Conservation (phyloP, 2,797 vertebrate species). For the Enteromius viviparus region DNA sequence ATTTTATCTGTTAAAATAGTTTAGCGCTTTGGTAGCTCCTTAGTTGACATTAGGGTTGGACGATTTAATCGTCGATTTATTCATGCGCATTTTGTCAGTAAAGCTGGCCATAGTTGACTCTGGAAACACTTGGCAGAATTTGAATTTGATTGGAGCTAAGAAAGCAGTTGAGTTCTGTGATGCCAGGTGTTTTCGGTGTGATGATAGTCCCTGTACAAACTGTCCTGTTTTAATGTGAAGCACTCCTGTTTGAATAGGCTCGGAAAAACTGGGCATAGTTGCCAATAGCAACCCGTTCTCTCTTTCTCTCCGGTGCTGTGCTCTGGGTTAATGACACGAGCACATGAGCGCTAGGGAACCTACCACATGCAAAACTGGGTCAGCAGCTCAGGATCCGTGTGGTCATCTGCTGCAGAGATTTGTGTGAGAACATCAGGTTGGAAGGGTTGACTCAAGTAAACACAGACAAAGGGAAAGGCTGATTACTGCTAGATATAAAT, state of each 20-base stretch:
- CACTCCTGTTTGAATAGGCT: conserved; percentile 50
- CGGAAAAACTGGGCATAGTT: conserved; percentile 44
- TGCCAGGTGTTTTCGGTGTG: conserved; percentile 4
- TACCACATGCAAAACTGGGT: conserved; percentile 47
- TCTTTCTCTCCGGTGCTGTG: neutral
- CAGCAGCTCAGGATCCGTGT: conserved; percentile 31
- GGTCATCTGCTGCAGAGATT: conserved; percentile 16
- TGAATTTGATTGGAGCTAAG: neutral
- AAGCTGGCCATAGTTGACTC: too few species aligned
- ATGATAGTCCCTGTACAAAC: conserved; percentile 29
- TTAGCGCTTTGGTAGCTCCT: neutral
- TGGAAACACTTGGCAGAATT: neutral
- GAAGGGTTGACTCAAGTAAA: neutral
- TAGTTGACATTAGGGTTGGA: neutral
- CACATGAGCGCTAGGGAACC: conserved; percentile 5
- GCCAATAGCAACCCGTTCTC: conserved; percentile 54
- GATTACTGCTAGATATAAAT: neutral
- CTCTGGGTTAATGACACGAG: conserved; percentile 43
- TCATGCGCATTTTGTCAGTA: too few species aligned
- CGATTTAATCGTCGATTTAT: too few species aligned
- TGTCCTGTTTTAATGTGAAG: conserved; percentile 36
- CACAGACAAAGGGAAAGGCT: neutral
- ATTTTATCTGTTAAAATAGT: neutral
- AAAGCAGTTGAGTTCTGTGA: neutral
- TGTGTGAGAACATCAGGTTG: neutral